Base-by-base conservation (phyloP, 2,888 invertebrate species). In the Agrypnus murinus region DNA sequence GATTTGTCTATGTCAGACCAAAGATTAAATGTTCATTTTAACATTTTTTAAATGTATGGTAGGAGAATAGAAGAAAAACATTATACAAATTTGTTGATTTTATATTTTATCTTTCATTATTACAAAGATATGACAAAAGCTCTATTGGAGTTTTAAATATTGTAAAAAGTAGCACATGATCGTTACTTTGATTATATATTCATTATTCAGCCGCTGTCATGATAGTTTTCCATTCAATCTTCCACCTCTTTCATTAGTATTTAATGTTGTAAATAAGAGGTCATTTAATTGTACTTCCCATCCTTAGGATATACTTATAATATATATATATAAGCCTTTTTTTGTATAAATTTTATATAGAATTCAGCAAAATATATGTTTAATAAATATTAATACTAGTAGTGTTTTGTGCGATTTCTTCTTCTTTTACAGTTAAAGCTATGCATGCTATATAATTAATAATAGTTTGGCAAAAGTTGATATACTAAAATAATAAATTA, bases 71-170 rank as follows among this genome's bases (percentile, higher is more conserved):
- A n/a, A n/a, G n/a, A n/a, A n/a, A n/a, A 25, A 25, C 2, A 25
- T 5, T 25, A 25, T 5, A 25, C 5, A 25, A n/a, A 25, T 55
- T 57, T 65, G 34, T 32, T 45, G 14, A 34, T 38, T 65, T 63
- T 65, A 25, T 32, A 53, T 65, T 55, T 36, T 38, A 59, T 58
- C 25, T 48, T 66, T 55, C 45, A 48, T 40, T 36, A 48, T n/a
- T 66, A 66, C 43, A 66, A 66, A 66, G 58, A 59, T 66, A 66
- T 66, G 66, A 66, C 66, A 66, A 66, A 25, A 66, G 66, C 66
- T 46, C n/a, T 58, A 38, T n/a, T 62, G 46, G 31, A 59, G 43
- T 25, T 32, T 19, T 46, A 55, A 25, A 3, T 3, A 46, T 38
- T 53, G 40, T 57, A 65, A 55, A 25, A 55, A 55, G 55, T 55